Evolutionary conservation across 2,888 invertebrate species (phyloP).

Genomic region (Luffia ferchaultella): DNA sequence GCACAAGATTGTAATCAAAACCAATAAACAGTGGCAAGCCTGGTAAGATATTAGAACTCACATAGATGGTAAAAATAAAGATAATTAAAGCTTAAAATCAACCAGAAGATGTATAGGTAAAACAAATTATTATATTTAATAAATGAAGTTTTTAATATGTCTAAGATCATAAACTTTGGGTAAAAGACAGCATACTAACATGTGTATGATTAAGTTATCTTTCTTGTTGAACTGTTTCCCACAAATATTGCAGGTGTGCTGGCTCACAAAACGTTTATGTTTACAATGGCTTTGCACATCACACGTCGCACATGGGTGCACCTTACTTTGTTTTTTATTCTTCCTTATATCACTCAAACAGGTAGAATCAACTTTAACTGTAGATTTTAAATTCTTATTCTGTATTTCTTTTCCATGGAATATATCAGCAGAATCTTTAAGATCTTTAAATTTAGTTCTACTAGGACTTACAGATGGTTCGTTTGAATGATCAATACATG

Average conservation of each 20-base stretch:
- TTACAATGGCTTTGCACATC: constrained; percentile 26
- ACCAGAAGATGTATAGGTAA: not conserved
- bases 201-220: constrained; percentile 32
- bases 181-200: constrained; percentile 23
- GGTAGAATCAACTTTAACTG: not conserved
- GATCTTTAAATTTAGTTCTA: too few relatives aligned
- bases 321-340: constrained; percentile 2
- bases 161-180: not conserved
- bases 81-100: too few relatives aligned
- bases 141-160: not conserved
- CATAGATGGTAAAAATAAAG: too few relatives aligned
- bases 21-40: too few relatives aligned
- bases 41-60: too few relatives aligned
- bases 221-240: constrained; percentile 33
- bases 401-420: too few relatives aligned
- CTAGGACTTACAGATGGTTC: too few relatives aligned
- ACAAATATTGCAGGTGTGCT: constrained; percentile 12
- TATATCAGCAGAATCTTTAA: too few relatives aligned
- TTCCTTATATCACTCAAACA: constrained; percentile 3
- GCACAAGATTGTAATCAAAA: too few relatives aligned
- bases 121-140: not conserved
- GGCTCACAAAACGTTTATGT: constrained; percentile 17
- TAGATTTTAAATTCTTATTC: too few relatives aligned
- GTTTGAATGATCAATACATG: too few relatives aligned
- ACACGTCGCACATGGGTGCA: constrained; percentile 22